These are phyloP conservation scores for Drosophila erecta DNA, from an alignment of 1,140 invertebrate species.

Conservation along the genomic window DNA sequence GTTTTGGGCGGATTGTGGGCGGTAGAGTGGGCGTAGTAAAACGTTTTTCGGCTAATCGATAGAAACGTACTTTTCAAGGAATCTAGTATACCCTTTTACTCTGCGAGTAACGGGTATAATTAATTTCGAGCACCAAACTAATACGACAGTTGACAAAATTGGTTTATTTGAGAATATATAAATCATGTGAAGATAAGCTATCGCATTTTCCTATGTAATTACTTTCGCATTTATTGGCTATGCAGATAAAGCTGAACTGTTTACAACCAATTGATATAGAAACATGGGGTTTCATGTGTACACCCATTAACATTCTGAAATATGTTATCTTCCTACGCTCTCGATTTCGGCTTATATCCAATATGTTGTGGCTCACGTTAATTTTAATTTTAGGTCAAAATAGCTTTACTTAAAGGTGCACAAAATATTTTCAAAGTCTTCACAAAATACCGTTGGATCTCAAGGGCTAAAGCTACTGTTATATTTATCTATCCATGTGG, in stretches of 20 bases:
- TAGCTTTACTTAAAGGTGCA: not conserved
- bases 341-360: too few species aligned
- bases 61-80: too few species aligned
- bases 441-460: too few species aligned
- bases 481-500: slow-evolving; percentile 1
- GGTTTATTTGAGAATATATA: not conserved
- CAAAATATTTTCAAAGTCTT: not conserved
- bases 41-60: too few species aligned
- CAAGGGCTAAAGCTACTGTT: not conserved
- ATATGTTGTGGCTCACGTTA: not conserved
- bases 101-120: not conserved
- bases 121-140: not conserved
- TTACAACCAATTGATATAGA: not conserved
- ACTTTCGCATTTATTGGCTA: not conserved
- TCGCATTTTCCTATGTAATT: not conserved
- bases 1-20: too few species aligned
- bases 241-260: not conserved
- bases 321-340: too few species aligned
- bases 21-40: too few species aligned
- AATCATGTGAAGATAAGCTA: not conserved
- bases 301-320: too few species aligned
- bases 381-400: not conserved
- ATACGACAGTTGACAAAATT: not conserved
- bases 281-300: not conserved
- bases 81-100: too few species aligned